phyloP scores from a whole-genome alignment of 2,888 invertebrate species.

The Phyllotreta cruciferae region DNA sequence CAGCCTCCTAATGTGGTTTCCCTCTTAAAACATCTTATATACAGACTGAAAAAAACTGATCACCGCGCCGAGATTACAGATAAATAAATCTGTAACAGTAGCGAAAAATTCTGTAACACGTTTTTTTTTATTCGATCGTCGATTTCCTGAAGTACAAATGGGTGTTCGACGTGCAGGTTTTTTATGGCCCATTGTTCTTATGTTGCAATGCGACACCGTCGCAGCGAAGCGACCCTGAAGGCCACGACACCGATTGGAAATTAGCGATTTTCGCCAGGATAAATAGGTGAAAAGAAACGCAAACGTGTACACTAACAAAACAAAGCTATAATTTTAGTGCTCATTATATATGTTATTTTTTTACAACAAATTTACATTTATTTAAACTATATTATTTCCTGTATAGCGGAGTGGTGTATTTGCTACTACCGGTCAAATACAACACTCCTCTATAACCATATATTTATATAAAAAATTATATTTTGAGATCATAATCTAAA shows the following conservation, averaged over 20 bases:
- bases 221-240: background rate
- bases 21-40: too few relatives aligned
- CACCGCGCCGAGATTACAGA: too few relatives aligned
- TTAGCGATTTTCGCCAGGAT: conserved; percentile 1
- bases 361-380: conserved; percentile 52
- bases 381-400: conserved; percentile 40
- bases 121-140: too few relatives aligned
- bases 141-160: too few relatives aligned
- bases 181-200: too few relatives aligned
- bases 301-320: conserved; percentile 49
- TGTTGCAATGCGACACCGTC: background rate
- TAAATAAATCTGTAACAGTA: too few relatives aligned
- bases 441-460: conserved; percentile 34
- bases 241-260: background rate
- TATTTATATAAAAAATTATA: conserved; percentile 48
- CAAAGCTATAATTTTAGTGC: conserved; percentile 51
- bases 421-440: conserved; percentile 20
- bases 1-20: too few relatives aligned
- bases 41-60: too few relatives aligned
- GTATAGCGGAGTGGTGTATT: conserved; percentile 24
- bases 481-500: conserved; percentile 67
- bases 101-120: too few relatives aligned
- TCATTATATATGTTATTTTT: conserved; percentile 50
- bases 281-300: conserved; percentile 33
- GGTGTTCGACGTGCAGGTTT: too few relatives aligned